Conservation (phyloP, 2,113 vertebrate genomes). For the Hippopotamus amphibius region DNA sequence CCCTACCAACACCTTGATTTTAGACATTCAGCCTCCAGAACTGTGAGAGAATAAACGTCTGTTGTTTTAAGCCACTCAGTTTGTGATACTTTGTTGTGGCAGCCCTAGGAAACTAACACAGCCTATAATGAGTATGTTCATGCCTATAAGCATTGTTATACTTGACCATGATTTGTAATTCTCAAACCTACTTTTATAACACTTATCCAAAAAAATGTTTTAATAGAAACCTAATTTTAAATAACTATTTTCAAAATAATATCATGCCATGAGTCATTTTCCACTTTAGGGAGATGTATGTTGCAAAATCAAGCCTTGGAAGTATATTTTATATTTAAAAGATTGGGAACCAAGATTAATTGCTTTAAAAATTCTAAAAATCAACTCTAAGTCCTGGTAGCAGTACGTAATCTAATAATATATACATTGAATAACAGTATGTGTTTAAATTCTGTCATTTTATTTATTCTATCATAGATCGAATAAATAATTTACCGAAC, state of each 20-base stretch:
- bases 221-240: not conserved
- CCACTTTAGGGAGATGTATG: not conserved
- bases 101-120: not conserved
- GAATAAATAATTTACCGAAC: constrained; percentile 13
- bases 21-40: not conserved
- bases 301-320: not conserved
- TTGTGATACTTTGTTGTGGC: not conserved
- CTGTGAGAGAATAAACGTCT: not conserved
- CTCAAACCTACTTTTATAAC: not conserved
- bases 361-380: constrained; percentile 18
- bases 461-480: not conserved
- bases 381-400: not conserved
- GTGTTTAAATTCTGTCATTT: not conserved
- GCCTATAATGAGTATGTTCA: not conserved
- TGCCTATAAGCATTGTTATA: not conserved
- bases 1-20: not conserved
- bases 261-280: not conserved
- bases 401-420: not conserved
- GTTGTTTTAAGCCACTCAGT: not conserved
- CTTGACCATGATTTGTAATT: not conserved
- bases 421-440: not conserved
- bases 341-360: not conserved
- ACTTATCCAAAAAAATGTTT: constrained; percentile 36
- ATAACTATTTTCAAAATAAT: not conserved
- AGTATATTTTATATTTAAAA: not conserved